Base-by-base conservation (phyloP, 2,888 invertebrate genomes). In the Prenolepis imparis region DNA sequence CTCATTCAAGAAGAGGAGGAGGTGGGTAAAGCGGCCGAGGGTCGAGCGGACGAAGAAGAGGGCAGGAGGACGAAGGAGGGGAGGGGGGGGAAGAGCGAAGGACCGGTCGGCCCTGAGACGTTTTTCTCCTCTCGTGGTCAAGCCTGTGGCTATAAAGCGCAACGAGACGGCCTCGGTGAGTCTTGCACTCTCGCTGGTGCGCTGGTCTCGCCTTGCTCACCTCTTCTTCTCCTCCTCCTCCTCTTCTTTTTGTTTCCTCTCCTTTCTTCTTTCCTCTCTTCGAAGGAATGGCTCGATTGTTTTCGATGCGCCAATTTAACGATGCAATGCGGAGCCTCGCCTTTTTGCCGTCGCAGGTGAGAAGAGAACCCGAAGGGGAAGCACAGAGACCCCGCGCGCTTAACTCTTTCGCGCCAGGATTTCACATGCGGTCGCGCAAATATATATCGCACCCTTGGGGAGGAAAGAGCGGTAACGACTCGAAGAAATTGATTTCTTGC, bases 161-260 rank as follows among this genome's bases (percentile, higher is more conserved):
- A 90, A 90, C 90, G 90, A 90, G 90, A 87, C 90, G 89, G 88
- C 90, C 90, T 90, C 89, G 87, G 87, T 90, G 87, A 90, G 88
- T 80, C 90, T 86, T 88, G 88, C 85, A 59, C 86, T 87, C 83
- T 87, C 83, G 88, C 72, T 39, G 83, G 83, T 85, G 84, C n/a
- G n/a, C n/a, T n/a, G n/a, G n/a, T 28, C 74, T 74, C 85, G 83
- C 82, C 66, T 84, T 73, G n/a, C 77, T 75, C 84, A 57, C 64
- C 73, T 81, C 72, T 36, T 52, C 41, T 21, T 64, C 24, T 52
- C 41, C 9, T 57, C 5, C 36, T 52, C 61, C 36, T 41, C 55
- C 44, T 63, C 24, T 61, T 74, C n/a, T 44, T n/a, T 63, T 61
- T 61, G n/a, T n/a, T n/a, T 55, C 52, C 3, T 52, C n/a, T 39